Conservation (phyloP, 2,797 vertebrate genomes). For the Thaleichthys pacificus region DNA sequence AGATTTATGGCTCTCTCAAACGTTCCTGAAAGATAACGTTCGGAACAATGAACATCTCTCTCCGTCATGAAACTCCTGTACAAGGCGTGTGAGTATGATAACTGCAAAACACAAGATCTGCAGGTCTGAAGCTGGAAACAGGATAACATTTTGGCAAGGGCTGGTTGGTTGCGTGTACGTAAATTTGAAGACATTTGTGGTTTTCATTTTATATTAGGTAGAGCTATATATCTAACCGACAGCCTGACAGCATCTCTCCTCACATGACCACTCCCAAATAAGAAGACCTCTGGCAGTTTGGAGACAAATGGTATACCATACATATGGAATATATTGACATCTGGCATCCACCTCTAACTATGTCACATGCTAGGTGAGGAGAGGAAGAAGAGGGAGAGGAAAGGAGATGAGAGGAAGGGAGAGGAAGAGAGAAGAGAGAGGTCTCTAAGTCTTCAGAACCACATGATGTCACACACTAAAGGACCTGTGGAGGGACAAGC, state of each 20-base stretch:
- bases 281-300: conserved; percentile 32
- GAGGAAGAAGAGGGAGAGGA: neutral
- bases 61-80: conserved; percentile 36
- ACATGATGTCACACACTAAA: neutral
- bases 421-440: neutral
- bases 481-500: neutral
- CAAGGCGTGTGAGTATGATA: conserved; percentile 64
- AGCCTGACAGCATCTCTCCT: conserved; percentile 15
- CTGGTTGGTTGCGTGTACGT: no score
- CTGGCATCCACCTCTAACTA: conserved; percentile 44
- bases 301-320: conserved; percentile 32
- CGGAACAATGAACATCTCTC: conserved; percentile 30
- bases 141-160: no score
- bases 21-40: conserved; percentile 36
- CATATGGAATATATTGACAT: conserved; percentile 63
- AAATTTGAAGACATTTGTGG: conserved; percentile 13
- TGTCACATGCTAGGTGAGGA: conserved; percentile 24
- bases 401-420: conserved; percentile 20
- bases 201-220: conserved; percentile 51
- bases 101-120: conserved; percentile 41
- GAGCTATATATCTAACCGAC: conserved; percentile 35
- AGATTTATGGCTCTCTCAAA: conserved; percentile 40
- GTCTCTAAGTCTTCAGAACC: no score
- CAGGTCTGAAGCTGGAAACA: conserved; percentile 27
- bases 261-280: conserved; percentile 36